phyloP scores from a whole-genome alignment of 2,888 invertebrate species.

The Melinaea marsaeus region DNA sequence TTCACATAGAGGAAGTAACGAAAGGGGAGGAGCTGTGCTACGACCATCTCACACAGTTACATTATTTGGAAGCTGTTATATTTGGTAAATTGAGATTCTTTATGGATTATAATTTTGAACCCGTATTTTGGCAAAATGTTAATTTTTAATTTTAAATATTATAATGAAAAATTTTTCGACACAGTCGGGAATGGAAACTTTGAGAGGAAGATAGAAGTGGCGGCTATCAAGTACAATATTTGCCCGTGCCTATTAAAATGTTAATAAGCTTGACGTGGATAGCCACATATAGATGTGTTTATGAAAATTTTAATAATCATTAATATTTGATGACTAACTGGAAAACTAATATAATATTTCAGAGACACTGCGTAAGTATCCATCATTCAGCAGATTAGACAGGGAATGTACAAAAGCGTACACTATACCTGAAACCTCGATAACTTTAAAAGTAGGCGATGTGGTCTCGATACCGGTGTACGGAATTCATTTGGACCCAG shows the following conservation, averaged over 20 bases:
- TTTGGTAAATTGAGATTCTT: constrained; percentile 42
- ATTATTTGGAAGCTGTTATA: constrained; percentile 63
- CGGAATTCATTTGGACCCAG: constrained; percentile 75
- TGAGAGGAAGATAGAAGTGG: no score
- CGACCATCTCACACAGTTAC: constrained; percentile 54
- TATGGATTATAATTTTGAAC: background rate
- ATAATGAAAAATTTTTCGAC: no score
- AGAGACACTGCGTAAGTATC: constrained; percentile 79
- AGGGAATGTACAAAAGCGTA: constrained; percentile 76
- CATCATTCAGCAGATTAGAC: constrained; percentile 74
- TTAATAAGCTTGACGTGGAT: constrained; percentile 22
- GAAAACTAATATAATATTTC: constrained; percentile 45
- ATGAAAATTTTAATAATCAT: constrained; percentile 44
- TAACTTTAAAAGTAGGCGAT: constrained; percentile 66
- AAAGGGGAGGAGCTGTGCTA: constrained; percentile 60
- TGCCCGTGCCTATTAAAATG: background rate
- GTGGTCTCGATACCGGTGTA: constrained; percentile 65
- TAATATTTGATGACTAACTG: constrained; percentile 33
- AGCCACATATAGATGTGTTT: no score
- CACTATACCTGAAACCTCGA: constrained; percentile 64
- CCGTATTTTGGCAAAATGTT: no score
- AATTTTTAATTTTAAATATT: background rate
- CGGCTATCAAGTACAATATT: background rate
- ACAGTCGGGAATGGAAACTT: no score
- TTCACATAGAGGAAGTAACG: constrained; percentile 59